These are phyloP conservation scores for Agelaius tricolor DNA, from an alignment of 2,113 vertebrate genomes.

Conservation along the genomic window DNA sequence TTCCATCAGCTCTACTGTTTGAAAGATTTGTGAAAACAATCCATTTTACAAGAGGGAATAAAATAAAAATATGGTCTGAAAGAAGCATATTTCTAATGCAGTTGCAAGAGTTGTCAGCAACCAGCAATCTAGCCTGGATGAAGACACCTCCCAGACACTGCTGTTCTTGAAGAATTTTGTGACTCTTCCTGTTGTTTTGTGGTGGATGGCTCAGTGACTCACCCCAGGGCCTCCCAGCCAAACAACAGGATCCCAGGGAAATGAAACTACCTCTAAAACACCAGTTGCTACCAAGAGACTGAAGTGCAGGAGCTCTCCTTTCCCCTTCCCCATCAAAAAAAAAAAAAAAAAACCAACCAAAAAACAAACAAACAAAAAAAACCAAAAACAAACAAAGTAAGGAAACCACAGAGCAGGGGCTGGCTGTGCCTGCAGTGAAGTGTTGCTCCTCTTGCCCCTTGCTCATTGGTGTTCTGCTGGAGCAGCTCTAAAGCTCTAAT, in stretches of 20 bases:
- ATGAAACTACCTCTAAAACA: not conserved
- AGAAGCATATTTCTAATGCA: not conserved
- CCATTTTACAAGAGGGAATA: not conserved
- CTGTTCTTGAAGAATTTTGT: slow-evolving; percentile 30
- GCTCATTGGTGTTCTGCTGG: not conserved
- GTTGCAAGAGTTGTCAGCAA: not conserved
- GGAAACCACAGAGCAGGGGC: not conserved
- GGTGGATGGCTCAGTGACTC: not conserved
- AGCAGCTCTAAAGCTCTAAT: not conserved
- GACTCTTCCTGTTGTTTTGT: slow-evolving; percentile 45
- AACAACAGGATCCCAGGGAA: not conserved
- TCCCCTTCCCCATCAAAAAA: no score
- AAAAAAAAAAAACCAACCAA: no score
- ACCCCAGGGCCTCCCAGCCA: not conserved
- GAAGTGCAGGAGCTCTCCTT: not conserved
- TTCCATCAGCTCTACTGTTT: not conserved
- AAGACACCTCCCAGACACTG: not conserved
- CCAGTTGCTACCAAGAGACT: not conserved
- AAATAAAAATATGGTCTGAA: not conserved
- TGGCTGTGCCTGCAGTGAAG: not conserved
- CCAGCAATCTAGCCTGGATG: not conserved
- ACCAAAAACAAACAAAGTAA: not conserved
- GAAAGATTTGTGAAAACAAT: not conserved
- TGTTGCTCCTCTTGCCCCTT: not conserved
- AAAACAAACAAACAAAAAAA: not conserved